Evolutionary conservation across 1,140 invertebrate species (phyloP).

Genomic region (Calycopis cecrops): DNA sequence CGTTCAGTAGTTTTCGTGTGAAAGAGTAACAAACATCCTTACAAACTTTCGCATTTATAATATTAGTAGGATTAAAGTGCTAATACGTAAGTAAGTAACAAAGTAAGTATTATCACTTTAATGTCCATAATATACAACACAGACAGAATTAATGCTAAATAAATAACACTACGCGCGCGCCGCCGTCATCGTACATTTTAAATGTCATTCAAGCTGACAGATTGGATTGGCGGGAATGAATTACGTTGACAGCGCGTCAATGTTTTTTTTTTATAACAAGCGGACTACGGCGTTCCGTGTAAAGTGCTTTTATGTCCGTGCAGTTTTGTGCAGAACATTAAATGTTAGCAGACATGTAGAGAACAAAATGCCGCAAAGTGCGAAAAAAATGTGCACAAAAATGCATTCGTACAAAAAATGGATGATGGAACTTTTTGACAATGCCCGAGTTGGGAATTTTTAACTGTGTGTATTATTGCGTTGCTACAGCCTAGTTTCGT

Average conservation of each 20-base stretch:
- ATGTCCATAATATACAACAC: neutral
- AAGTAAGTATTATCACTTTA: too few species aligned
- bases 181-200: neutral
- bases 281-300: slow-evolving; percentile 10
- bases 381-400: slow-evolving; percentile 2
- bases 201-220: slow-evolving; percentile 16
- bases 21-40: too few species aligned
- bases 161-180: neutral
- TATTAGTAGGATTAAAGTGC: too few species aligned
- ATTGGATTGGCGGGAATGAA: slow-evolving; percentile 16
- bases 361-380: slow-evolving; percentile 2
- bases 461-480: too few species aligned
- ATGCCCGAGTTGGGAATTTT: too few species aligned
- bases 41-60: too few species aligned
- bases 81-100: too few species aligned
- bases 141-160: neutral
- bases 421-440: neutral
- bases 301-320: slow-evolving; percentile 10
- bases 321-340: slow-evolving; percentile 1
- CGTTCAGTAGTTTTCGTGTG: too few species aligned
- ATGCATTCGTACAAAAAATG: neutral
- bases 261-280: slow-evolving; percentile 16
- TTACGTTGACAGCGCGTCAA: slow-evolving; percentile 13
- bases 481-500: too few species aligned
- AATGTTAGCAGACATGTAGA: neutral